Evolutionary conservation across 2,888 invertebrate genomes (phyloP).

Genomic region (Athrips mouffetella): DNA sequence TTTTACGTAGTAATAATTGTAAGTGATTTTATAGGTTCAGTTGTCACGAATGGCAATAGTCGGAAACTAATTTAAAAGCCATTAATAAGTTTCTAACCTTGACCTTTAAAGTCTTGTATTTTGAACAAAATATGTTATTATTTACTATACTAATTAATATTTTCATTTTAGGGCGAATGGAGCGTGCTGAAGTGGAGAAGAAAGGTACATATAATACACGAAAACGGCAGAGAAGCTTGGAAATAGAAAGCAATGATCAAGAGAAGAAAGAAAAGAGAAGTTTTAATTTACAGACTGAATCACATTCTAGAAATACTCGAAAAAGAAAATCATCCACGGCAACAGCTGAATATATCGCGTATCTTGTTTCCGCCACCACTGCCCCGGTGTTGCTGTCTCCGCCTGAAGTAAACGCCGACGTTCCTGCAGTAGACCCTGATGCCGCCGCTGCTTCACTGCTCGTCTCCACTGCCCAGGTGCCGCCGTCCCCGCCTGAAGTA

Average conservation of each 20-base stretch:
- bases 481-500: background rate
- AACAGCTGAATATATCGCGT: too few relatives aligned
- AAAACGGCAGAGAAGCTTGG: too few relatives aligned
- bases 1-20: background rate
- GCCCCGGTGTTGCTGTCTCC: background rate
- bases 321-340: too few relatives aligned
- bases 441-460: background rate
- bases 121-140: background rate
- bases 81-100: background rate
- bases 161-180: background rate
- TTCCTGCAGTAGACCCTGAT: too few relatives aligned
- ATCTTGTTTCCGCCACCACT: too few relatives aligned
- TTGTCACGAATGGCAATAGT: background rate
- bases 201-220: background rate
- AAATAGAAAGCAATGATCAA: background rate
- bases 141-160: background rate
- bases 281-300: too few relatives aligned
- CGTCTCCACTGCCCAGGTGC: background rate
- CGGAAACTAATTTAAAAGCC: background rate
- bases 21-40: background rate
- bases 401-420: background rate
- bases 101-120: background rate
- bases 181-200: background rate
- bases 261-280: background rate
- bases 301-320: too few relatives aligned